phyloP scores from a whole-genome alignment of 2,113 vertebrate species.

The Eonycteris spelaea region DNA sequence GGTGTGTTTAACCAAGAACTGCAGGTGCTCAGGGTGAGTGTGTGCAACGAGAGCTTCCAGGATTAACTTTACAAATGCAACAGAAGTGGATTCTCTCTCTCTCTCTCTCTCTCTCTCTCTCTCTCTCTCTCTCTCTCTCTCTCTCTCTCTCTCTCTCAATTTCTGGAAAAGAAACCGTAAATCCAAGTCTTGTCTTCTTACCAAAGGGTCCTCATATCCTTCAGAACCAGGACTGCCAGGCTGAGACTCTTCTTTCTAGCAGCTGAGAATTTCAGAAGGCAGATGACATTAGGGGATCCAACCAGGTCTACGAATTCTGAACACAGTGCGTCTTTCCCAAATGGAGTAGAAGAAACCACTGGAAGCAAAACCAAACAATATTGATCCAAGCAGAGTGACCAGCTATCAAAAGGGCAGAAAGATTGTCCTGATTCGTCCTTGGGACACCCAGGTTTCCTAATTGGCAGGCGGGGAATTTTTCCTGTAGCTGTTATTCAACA shows the following conservation, averaged over 20 bases:
- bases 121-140: neutral
- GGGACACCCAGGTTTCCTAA: neutral
- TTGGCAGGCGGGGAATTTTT: neutral
- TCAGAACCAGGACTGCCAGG: neutral
- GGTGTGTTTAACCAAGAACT: neutral
- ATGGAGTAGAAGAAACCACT: neutral
- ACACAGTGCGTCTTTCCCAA: neutral
- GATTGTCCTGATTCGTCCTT: neutral
- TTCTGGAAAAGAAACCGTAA: neutral
- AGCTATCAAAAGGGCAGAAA: neutral
- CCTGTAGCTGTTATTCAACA: neutral
- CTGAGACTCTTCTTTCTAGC: neutral
- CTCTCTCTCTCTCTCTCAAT: neutral
- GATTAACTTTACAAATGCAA: neutral
- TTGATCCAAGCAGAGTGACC: neutral
- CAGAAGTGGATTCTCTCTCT: neutral
- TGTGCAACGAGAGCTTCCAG: accelerated
- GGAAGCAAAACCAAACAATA: neutral
- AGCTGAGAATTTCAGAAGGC: neutral
- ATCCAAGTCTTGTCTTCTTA: neutral
- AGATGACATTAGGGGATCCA: neutral
- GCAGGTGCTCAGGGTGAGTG: neutral
- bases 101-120: neutral
- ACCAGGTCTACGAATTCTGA: neutral
- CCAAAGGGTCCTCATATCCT: neutral